Percentiles rank a stretch among this genome's conserved stretches.
phyloP scores from a whole-genome alignment of 2,797 vertebrate species.

The Ceryle rudis region DNA sequence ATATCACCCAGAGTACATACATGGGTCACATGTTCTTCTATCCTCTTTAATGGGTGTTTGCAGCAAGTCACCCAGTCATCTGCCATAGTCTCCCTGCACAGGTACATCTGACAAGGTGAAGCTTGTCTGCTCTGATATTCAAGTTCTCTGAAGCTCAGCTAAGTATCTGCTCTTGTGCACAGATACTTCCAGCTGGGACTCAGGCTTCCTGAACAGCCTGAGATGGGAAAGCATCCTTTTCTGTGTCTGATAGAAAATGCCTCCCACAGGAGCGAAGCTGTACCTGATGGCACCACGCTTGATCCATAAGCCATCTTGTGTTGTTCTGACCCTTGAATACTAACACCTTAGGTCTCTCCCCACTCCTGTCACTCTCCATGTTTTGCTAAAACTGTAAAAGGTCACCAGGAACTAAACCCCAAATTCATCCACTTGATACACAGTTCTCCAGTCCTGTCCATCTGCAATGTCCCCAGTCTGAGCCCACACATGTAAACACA shows the following conservation, averaged over 20 bases:
- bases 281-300: not conserved
- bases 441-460: not conserved
- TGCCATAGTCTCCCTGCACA: not conserved
- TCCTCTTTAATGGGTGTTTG: not conserved
- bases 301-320: not conserved
- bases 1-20: not conserved
- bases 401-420: not conserved
- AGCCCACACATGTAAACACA: constrained; percentile 37
- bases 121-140: not conserved
- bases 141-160: not conserved
- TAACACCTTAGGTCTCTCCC: not conserved
- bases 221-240: not conserved
- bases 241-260: not conserved
- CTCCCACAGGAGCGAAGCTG: not conserved
- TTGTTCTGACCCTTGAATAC: not conserved
- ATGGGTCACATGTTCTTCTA: fast-evolving
- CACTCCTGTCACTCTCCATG: not conserved
- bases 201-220: not conserved
- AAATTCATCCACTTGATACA: not conserved
- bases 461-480: not conserved
- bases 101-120: not conserved
- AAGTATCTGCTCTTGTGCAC: not conserved
- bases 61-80: not conserved
- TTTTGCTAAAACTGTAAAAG: not conserved
- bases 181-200: not conserved